These are phyloP conservation scores for Leptinotarsa peninsularis DNA, from an alignment of 2,888 invertebrate species.

Conservation along the genomic window DNA sequence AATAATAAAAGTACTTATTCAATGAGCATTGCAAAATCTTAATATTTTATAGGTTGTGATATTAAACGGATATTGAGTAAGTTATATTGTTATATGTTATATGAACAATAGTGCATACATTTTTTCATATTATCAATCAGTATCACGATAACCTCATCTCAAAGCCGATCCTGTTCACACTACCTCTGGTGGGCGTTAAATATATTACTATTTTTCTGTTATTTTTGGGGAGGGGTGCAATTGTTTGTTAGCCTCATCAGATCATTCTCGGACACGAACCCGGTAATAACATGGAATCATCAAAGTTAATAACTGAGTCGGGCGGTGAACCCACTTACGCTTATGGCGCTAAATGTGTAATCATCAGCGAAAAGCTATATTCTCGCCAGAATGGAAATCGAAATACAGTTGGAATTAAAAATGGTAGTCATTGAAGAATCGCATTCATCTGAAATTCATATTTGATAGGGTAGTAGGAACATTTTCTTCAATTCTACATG, in stretches of 20 bases:
- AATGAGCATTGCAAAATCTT: too few relatives aligned
- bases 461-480: too few relatives aligned
- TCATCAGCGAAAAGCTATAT: slow-evolving; percentile 14
- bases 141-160: neutral
- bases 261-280: slow-evolving; percentile 23
- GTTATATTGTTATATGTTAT: too few relatives aligned
- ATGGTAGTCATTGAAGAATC: neutral
- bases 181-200: neutral
- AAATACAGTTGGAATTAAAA: slow-evolving; percentile 25
- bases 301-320: slow-evolving; percentile 20
- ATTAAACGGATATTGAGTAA: too few relatives aligned
- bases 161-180: too few relatives aligned
- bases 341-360: slow-evolving; percentile 31
- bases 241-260: slow-evolving; percentile 10
- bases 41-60: too few relatives aligned
- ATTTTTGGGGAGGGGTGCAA: slow-evolving; percentile 2
- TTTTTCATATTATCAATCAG: too few relatives aligned
- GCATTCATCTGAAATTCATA: too few relatives aligned
- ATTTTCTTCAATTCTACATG: too few relatives aligned
- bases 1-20: too few relatives aligned
- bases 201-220: slow-evolving; percentile 10
- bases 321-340: slow-evolving; percentile 26
- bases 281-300: slow-evolving; percentile 21
- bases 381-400: neutral
- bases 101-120: too few relatives aligned